These are phyloP conservation scores for Bergia puertoricense DNA, from an alignment of 92 coral and sea anemone species.

Conservation along the genomic window DNA sequence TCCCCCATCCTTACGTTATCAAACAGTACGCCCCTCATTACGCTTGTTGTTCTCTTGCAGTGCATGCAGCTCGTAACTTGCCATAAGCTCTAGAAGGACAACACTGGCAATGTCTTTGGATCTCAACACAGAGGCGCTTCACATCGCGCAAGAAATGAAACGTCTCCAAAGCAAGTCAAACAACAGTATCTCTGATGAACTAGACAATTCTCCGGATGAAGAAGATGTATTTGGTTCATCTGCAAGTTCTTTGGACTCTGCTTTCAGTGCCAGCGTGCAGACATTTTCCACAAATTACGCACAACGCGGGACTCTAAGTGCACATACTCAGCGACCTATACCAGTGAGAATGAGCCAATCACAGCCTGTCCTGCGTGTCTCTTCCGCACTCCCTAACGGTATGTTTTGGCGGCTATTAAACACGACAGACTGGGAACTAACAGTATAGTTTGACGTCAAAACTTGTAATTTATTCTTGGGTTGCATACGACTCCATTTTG, in stretches of 20 bases:
- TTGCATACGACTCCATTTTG: background rate
- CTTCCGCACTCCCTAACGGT: background rate
- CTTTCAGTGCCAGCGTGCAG: background rate
- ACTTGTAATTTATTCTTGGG: background rate
- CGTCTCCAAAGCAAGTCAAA: conserved; percentile 4
- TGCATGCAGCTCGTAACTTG: background rate
- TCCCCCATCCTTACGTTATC: too few relatives aligned
- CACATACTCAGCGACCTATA: conserved; percentile 3
- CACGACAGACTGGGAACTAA: background rate
- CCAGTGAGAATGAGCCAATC: conserved; percentile 30
- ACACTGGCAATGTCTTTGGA: background rate
- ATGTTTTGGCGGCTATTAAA: background rate
- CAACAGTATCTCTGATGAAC: conserved; percentile 20
- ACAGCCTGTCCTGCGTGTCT: background rate
- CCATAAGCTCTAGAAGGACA: background rate
- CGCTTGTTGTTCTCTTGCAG: background rate
- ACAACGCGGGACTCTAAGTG: background rate
- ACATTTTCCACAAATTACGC: background rate
- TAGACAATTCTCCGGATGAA: conserved; percentile 13
- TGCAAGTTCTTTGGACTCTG: background rate
- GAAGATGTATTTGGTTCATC: conserved; percentile 11
- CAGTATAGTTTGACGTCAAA: background rate
- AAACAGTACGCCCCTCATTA: too few relatives aligned
- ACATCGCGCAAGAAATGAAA: background rate
- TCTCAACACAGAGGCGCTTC: background rate